Conservation (phyloP, 2,113 vertebrate species). For the Neotragus moschatus region DNA sequence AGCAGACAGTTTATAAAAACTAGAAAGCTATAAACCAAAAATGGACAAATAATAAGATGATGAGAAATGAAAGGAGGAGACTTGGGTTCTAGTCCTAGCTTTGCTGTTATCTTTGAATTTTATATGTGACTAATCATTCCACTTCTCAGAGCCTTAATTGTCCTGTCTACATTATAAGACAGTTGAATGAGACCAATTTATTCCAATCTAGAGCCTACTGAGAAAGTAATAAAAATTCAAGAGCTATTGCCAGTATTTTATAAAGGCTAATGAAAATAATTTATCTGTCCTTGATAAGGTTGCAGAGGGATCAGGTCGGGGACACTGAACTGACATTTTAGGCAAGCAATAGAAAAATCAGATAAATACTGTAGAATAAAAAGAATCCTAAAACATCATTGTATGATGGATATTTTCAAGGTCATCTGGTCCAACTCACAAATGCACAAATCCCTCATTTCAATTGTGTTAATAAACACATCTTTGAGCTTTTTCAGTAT, state of each 20-base stretch:
- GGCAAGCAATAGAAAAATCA: not conserved
- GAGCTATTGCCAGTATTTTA: slow-evolving; percentile 49
- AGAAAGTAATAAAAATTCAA: slow-evolving; percentile 62
- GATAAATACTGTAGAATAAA: not conserved
- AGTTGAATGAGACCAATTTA: slow-evolving; percentile 50
- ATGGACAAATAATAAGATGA: not conserved
- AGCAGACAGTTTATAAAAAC: not conserved
- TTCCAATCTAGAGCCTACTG: slow-evolving; percentile 31
- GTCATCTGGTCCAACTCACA: not conserved
- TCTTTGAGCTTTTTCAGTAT: not conserved
- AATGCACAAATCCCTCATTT: not conserved
- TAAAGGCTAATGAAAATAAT: slow-evolving; percentile 67
- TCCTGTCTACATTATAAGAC: slow-evolving; percentile 13
- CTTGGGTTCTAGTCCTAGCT: not conserved
- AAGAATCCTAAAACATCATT: not conserved
- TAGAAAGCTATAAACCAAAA: slow-evolving; percentile 21
- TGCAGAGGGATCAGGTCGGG: not conserved
- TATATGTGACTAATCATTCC: slow-evolving; percentile 35
- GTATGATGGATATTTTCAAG: not conserved
- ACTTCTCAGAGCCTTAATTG: slow-evolving; percentile 43
- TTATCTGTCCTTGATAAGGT: slow-evolving; percentile 40
- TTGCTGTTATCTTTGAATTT: slow-evolving; percentile 44
- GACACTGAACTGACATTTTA: slow-evolving; percentile 4
- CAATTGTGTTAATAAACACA: not conserved
- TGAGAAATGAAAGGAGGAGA: not conserved